Evolutionary conservation across 2,888 invertebrate genomes (phyloP).

Genomic region (Amphipyra tragopoginis): DNA sequence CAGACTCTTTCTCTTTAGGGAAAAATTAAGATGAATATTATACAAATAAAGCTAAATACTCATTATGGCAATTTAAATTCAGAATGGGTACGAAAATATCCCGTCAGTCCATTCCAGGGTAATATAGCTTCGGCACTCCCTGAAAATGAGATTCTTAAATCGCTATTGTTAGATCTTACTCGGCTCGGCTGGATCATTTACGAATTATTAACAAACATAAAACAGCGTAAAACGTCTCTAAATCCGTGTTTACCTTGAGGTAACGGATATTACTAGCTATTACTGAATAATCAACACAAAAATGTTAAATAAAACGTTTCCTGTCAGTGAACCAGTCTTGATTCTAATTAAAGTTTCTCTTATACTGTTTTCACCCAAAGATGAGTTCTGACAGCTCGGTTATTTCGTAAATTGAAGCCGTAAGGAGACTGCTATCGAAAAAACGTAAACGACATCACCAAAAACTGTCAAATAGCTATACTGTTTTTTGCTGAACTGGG

Average conservation of each 20-base stretch:
- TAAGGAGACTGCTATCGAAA: no score
- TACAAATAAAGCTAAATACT: constrained; percentile 45
- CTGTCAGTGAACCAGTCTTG: background rate
- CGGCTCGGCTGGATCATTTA: constrained; percentile 45
- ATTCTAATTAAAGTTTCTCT: background rate
- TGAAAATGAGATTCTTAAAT: constrained; percentile 58
- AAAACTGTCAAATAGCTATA: no score
- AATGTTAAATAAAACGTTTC: constrained; percentile 1
- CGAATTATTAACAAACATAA: constrained; percentile 60
- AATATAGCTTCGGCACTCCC: constrained; percentile 50
- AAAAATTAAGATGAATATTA: constrained; percentile 47
- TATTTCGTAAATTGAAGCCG: no score
- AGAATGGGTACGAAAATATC: constrained; percentile 42
- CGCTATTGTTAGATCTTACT: constrained; percentile 50
- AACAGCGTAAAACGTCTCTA: constrained; percentile 46
- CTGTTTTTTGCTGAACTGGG: no score
- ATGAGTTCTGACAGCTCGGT: no score
- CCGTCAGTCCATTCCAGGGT: constrained; percentile 49
- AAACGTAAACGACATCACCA: no score
- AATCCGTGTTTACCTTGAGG: constrained; percentile 28
- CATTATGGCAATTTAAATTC: constrained; percentile 43
- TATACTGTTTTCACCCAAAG: no score
- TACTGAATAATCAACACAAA: constrained; percentile 20
- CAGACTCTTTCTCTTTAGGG: constrained; percentile 2
- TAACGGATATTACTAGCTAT: constrained; percentile 28